Percentiles rank a stretch among this genome's conserved stretches.
phyloP scores from a whole-genome alignment of 2,797 vertebrate genomes.

The Eospalax fontanierii region DNA sequence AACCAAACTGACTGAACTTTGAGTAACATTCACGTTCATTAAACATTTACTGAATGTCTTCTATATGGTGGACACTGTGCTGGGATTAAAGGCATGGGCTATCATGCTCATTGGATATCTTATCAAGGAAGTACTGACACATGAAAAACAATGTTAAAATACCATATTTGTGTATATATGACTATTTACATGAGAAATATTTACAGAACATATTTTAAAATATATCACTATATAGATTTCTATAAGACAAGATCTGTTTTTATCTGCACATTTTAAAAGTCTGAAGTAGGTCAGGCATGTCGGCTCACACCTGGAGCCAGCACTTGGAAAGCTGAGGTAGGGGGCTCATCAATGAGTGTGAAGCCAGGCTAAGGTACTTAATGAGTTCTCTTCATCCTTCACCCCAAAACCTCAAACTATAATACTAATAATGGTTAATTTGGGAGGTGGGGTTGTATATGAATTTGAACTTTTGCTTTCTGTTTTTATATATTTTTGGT shows the following conservation, averaged over 20 bases:
- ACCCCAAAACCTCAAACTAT: not conserved
- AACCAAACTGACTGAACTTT: not conserved
- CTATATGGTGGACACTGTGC: not conserved
- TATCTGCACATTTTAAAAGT: not conserved
- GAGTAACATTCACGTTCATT: not conserved
- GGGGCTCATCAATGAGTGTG: not conserved
- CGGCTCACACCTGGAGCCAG: not conserved
- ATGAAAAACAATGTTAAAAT: not conserved
- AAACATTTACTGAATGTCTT: not conserved
- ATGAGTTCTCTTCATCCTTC: not conserved
- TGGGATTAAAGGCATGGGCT: not conserved
- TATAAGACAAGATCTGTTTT: constrained; percentile 5
- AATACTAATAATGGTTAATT: constrained; percentile 27
- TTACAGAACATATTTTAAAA: not conserved
- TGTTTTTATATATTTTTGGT: constrained; percentile 32
- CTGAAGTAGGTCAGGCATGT: not conserved
- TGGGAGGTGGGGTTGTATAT: not conserved
- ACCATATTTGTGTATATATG: not conserved
- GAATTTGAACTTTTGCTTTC: constrained; percentile 43
- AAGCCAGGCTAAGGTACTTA: not conserved
- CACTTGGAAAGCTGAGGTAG: not conserved
- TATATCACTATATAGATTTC: not conserved
- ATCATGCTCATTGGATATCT: not conserved
- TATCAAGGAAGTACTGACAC: constrained; percentile 5
- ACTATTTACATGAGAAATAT: constrained; percentile 8